Base-by-base conservation (phyloP, 37 sponge, comb jelly and placozoan species). In the Hexactinellida sp. region DNA sequence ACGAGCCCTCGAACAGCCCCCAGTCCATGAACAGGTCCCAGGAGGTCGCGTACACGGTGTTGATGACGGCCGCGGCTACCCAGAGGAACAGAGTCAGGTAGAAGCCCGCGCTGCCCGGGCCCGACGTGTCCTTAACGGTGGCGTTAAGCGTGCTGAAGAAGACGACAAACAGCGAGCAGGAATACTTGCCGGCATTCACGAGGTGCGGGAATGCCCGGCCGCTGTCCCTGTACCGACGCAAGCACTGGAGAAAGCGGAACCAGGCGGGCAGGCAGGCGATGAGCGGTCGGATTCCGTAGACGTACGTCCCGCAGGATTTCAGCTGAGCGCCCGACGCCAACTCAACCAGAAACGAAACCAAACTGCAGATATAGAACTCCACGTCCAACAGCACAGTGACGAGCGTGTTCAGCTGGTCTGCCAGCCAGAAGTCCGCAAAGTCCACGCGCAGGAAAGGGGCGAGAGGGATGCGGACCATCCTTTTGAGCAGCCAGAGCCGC, bases 21-120 rank as follows among this genome's bases (percentile, higher is more conserved):
- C 99, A 98, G 88, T 98, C 99, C 89, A 89, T 91, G 86, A 87
- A 85, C 0, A 98, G 36, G 83, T 98, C 99, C 99, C 99, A 98
- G 37, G 87, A 0, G 25, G 92, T 95, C 28, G 94, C 92, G 88
- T 98, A 98, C 37, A 91, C 7, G 23, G 95, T 86, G 25, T 90
- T 87, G 36, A 94, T 38, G 32, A 92, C 38, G 0, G 89, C 55
- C 21, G 90, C 82, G 0, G 94, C 0, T 13, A 86, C 38, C 93
- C 93, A 94, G 1, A 87, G 38, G 36, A 83, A 36, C 38, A 96
- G 36, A 83, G 38, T 36, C 0, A 23, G 38, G 19, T n/a, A 38
- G 32, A 39, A 54, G 34, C 85, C 90, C 32, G 24, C 36, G 1
- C 54, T 28, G 52, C 24, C 82, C 36, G 71, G 87, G 0, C 63